Evolutionary conservation across 2,888 invertebrate genomes (phyloP), one percentile per base, ranked within the genome.

Genomic region (Drosophila affinis): DNA sequence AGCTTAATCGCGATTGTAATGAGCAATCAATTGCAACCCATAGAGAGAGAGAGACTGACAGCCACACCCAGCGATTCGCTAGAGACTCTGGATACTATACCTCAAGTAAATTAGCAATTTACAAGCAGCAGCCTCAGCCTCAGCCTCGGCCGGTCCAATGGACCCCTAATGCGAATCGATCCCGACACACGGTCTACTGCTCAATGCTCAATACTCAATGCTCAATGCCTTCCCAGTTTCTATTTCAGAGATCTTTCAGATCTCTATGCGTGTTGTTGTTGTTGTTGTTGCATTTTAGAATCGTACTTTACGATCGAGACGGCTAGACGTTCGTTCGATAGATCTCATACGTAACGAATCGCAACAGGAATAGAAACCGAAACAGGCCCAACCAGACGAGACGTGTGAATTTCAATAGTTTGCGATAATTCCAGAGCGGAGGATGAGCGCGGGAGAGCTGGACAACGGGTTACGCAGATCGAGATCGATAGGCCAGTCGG

Each of bases 291-390:
- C 24, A n/a, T 21, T 60, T 64, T 49, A 44, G 64, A 55, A 51
- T 57, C 51, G 70, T 53, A 68, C 69, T 62, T 76, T 57, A 72
- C 55, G 71, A 76, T 76, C 72, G 62, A 75, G 71, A 74, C 79
- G 84, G 83, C 84, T 76, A 83, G 84, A 83, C 82, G 55, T 59
- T 69, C 68, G 68, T 59, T 75, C 68, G 68, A 76, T 82, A 63
- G 70, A 76, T 79, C 47, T 54, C 47, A 44, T 69, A 75, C 65
- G 64, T 65, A 79, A 72, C 67, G 62, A 67, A 55, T 56, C 63
- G 57, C 45, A 48, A 48, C 21, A 39, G 18, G 49, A 55, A 46
- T 46, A 24, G 24, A 24, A 24, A 46, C 52, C 3, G 24, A 24
- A 24, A 24, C 24, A 49, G 48, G 24, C 32, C 44, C 52, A 67